Percentiles rank a stretch among this genome's conserved stretches.
These are phyloP conservation scores for Oophaga pumilio DNA, from an alignment of 2,113 vertebrate species.

Conservation along the genomic window DNA sequence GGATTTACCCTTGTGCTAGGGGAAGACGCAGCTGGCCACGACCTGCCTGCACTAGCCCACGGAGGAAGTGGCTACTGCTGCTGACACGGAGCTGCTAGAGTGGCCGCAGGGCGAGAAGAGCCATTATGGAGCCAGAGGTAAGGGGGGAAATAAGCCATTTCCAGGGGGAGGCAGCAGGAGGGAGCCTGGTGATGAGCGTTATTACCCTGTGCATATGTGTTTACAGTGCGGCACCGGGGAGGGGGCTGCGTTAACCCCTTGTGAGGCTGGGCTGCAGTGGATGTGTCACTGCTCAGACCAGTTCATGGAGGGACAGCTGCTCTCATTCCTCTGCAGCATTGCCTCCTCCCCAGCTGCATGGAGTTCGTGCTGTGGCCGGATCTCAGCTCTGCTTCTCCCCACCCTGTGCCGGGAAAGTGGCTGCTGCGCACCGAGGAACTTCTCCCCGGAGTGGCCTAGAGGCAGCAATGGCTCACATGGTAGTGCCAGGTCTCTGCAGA, in stretches of 20 bases:
- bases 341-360: background rate
- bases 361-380: slow-evolving; percentile 1
- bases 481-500: background rate
- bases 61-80: background rate
- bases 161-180: no score
- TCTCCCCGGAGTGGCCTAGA: slow-evolving; percentile 31
- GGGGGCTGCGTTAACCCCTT: background rate
- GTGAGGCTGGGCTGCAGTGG: background rate
- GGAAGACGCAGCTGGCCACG: background rate
- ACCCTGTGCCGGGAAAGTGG: slow-evolving; percentile 52
- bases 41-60: background rate
- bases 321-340: background rate
- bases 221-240: background rate
- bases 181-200: background rate
- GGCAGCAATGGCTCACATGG: slow-evolving; percentile 17
- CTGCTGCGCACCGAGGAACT: slow-evolving; percentile 24
- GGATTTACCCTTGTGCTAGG: slow-evolving; percentile 34
- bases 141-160: background rate
- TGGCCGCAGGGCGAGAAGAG: slow-evolving; percentile 20
- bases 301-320: background rate
- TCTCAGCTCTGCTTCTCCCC: background rate
- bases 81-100: background rate
- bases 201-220: background rate
- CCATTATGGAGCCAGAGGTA: slow-evolving; percentile 53
- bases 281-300: background rate